Conservation (phyloP, 2,797 vertebrate genomes). For the Hypotaenidia okinawae region DNA sequence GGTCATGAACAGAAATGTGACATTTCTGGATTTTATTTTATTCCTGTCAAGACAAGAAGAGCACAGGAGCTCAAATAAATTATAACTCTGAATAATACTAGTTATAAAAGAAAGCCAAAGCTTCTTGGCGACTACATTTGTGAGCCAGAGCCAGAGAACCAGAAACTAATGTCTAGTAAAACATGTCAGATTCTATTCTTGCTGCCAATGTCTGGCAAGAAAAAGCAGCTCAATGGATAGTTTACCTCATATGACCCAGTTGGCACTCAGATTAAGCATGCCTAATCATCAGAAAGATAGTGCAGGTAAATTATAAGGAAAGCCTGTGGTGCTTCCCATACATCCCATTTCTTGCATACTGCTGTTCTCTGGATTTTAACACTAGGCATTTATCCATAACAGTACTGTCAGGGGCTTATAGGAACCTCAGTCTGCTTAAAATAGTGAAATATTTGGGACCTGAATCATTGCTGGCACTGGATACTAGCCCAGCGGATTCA, state of each 20-base stretch:
- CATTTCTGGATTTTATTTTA: constrained; percentile 41
- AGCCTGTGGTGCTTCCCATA: background rate
- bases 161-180: constrained; percentile 68
- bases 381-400: background rate
- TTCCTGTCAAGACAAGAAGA: constrained; percentile 44
- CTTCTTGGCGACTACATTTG: background rate
- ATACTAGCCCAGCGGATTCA: background rate
- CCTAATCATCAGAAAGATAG: background rate
- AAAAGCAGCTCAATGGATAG: constrained; percentile 19
- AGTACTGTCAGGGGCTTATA: constrained; percentile 4
- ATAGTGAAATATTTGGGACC: constrained; percentile 41
- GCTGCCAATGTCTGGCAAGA: constrained; percentile 33
- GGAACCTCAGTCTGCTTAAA: background rate
- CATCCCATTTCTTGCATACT: background rate
- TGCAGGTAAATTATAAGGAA: background rate
- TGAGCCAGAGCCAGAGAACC: constrained; percentile 40
- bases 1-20: background rate
- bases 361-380: background rate
- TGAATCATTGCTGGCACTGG: constrained; percentile 32
- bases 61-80: constrained; percentile 62
- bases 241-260: constrained; percentile 57
- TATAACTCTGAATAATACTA: constrained; percentile 45
- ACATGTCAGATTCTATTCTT: constrained; percentile 58
- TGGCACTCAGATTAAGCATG: background rate
- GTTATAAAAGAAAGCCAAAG: constrained; percentile 53